Conservation (phyloP, 2,888 invertebrate genomes). For the Agrotis clavis region DNA sequence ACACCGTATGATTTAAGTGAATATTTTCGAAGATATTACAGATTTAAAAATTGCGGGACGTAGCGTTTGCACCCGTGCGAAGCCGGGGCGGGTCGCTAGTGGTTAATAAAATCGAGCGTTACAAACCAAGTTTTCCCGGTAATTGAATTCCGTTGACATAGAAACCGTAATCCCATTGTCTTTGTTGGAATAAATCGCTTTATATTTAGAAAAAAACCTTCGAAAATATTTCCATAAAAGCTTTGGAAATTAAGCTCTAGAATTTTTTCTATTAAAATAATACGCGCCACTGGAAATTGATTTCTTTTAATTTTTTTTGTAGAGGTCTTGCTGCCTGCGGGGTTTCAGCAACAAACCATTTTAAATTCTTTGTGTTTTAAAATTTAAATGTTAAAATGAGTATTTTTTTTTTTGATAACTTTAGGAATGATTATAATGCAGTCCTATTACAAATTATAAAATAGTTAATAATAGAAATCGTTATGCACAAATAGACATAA, state of each 20-base stretch:
- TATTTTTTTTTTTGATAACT: too few relatives aligned
- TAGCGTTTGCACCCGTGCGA: too few relatives aligned
- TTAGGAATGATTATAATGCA: too few relatives aligned
- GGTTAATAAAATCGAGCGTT: conserved; percentile 14
- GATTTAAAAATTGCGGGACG: too few relatives aligned
- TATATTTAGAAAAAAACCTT: conserved; percentile 16
- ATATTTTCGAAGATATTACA: too few relatives aligned
- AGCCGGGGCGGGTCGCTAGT: too few relatives aligned
- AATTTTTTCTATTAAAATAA: conserved; percentile 4
- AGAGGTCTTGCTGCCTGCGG: background rate
- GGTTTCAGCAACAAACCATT: background rate
- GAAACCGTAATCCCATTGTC: conserved; percentile 38
- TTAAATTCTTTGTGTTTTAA: background rate
- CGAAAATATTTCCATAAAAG: conserved; percentile 14
- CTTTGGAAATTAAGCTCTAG: conserved; percentile 4
- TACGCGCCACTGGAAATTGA: background rate
- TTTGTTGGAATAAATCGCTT: conserved; percentile 25
- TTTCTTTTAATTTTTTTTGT: background rate
- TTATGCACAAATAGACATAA: too few relatives aligned
- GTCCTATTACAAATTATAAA: too few relatives aligned
- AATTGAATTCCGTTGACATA: conserved; percentile 40
- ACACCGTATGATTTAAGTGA: too few relatives aligned
- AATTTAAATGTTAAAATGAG: background rate
- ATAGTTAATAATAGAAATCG: too few relatives aligned
- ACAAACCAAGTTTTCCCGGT: conserved; percentile 9